Evolutionary conservation across 2,888 invertebrate species (phyloP), one percentile per base, ranked within the genome.

Genomic region (Lobophora halterata): DNA sequence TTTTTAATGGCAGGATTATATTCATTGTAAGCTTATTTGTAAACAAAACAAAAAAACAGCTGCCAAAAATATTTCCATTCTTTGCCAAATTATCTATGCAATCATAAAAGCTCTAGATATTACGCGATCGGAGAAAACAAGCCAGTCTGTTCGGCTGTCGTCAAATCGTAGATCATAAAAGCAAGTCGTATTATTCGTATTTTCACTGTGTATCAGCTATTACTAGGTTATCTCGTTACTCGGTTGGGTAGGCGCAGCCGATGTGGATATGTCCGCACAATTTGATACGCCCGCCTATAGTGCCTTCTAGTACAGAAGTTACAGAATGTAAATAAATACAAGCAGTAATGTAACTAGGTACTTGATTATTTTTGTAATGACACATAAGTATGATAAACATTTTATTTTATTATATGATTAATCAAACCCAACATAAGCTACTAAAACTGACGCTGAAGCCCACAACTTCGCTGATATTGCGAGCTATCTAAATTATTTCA

Each of bases 151-250:
- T 41, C 39, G 32, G 37, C 28, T 33, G 27, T 40, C 36, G 19
- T 42, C 32, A 13, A 31, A 30, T 40, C 45, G 32, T 49, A 37
- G 30, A 43, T 46, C 49, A 46, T 47, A 52, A 52, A 52, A 44
- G 19, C 19, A 20, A 41, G 52, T 47, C 45, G 49, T 52, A 51
- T 48, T 47, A 32, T 40, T 37, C 38, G 45, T 47, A 43, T 50
- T 46, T 48, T 46, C 45, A 33, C 43, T 44, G 29, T 42, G 42
- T 47, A 47, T 52, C 50, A 41, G 23, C 27, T 28, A 41, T 41
- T 30, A 31, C 34, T 49, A 46, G 46, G 51, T 52, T 55, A 53
- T 55, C 44, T 50, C 39, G 52, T 58, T 60, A 46, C 49, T 30
- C 51, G 41, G 38, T 56, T 38, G 55, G 47, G 36, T 58, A 42